Conservation (phyloP, 2,888 invertebrate species). For the Aelia acuminata region DNA sequence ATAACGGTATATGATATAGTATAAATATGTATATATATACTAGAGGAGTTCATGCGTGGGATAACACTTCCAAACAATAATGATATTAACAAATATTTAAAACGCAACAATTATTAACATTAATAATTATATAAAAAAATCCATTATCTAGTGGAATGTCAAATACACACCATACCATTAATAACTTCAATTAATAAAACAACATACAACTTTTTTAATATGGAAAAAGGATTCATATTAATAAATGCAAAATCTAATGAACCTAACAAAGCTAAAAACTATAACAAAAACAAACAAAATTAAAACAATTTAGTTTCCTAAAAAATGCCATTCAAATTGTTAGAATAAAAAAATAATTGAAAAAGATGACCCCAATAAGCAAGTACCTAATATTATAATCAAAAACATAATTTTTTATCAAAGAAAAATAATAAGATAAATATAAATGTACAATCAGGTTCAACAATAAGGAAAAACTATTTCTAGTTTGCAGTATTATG, state of each 20-base stretch:
- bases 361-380: not conserved
- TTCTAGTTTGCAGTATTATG: not conserved
- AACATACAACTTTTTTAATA: not conserved
- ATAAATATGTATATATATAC: too few relatives aligned
- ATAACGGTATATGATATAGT: too few relatives aligned
- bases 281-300: not conserved
- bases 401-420: not conserved
- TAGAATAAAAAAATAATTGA: not conserved
- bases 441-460: not conserved
- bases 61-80: not conserved
- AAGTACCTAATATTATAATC: not conserved
- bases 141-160: slow-evolving; percentile 12
- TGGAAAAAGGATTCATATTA: not conserved
- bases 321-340: not conserved
- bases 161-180: not conserved
- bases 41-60: not conserved
- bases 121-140: not conserved
- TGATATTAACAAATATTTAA: not conserved
- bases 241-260: not conserved
- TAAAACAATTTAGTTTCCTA: not conserved
- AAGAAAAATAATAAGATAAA: not conserved
- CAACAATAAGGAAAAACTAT: not conserved
- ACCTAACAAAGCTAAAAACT: not conserved
- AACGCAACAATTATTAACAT: not conserved
- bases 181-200: not conserved